Base-by-base conservation (phyloP, 2,797 vertebrate genomes). In the Etheostoma nigrum region DNA sequence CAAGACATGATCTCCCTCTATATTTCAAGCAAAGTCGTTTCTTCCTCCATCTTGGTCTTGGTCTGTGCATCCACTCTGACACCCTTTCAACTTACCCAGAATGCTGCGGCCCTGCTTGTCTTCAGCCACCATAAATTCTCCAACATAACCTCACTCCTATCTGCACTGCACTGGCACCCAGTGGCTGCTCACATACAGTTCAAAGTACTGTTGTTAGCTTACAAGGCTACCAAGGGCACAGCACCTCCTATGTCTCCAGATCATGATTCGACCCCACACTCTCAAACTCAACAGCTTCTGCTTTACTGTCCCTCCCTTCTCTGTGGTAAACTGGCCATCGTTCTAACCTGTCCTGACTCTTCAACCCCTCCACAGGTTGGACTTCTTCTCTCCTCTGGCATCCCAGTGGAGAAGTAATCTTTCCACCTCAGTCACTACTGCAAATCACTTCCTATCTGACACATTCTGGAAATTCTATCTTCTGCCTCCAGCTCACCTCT, bases 121-220 rank as follows among this genome's bases (percentile, higher is more conserved):
- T 57, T 62, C 65, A 81, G 74, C 72, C 49, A 66, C 72, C 59
- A 63, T 70, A 78, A 71, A 67, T 65, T 67, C 58, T 59, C 69
- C 45, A 52, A 23, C 66, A 42, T 11, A 45, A 15, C 55, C 42
- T 30, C 57, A 44, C 18, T 44, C 49, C 59, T 52, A 18, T 80
- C 79, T 77, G 82, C 67, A 54, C 74, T 51, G 70, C 67, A 82
- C 85, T 85, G 83, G 83, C 90, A 86, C 84, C 89, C 81, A 83
- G 83, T 84, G 82, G 81, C 73, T 70, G 66, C 68, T 69, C 42
- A 61, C 58, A 23, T 15, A 48, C 62, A 72, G 57, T 80, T 82
- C 75, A 81, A 81, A 86, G 57, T 48, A 23, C 75, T 67, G 65
- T 40, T 79, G 78, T 83, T 72, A 72, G 65, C 67, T 49, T 57